A percentile compares a stretch with the other conserved stretches of the same genome.
phyloP scores from a whole-genome alignment of 2,113 vertebrate genomes.

The Mirza zaza region DNA sequence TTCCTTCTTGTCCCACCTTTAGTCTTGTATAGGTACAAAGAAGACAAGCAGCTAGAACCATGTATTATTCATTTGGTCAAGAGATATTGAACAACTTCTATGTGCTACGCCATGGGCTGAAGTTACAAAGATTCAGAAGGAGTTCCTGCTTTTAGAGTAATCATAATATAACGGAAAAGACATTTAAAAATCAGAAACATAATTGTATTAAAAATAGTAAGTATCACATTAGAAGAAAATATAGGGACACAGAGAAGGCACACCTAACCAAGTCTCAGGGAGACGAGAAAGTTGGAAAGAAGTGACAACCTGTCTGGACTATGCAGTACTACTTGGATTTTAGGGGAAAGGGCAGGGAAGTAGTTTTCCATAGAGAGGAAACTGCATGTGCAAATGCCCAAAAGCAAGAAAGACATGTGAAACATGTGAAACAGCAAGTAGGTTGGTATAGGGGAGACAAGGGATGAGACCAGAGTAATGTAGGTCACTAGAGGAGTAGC shows the following conservation, averaged over 20 bases:
- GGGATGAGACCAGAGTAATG: not conserved
- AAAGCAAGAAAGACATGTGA: not conserved
- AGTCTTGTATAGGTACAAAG: not conserved
- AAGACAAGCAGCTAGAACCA: not conserved
- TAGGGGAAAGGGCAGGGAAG: not conserved
- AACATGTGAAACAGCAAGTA: not conserved
- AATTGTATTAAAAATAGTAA: constrained; percentile 27
- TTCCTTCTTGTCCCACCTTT: not conserved
- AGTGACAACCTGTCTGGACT: not conserved
- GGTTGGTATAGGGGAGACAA: not conserved
- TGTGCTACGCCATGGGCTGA: not conserved
- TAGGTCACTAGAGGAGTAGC: not conserved
- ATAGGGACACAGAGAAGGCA: not conserved
- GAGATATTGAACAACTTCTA: not conserved
- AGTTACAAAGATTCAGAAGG: not conserved
- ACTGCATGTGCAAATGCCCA: not conserved
- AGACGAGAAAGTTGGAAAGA: not conserved
- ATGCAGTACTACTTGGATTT: not conserved
- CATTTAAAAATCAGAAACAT: not conserved
- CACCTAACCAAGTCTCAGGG: not conserved
- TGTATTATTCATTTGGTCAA: not conserved
- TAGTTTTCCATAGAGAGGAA: not conserved
- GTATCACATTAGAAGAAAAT: not conserved
- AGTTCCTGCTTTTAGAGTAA: not conserved
- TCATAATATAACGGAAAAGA: not conserved